phyloP scores from a whole-genome alignment of 2,797 vertebrate species.

The Parauchenoglanis punctatus region DNA sequence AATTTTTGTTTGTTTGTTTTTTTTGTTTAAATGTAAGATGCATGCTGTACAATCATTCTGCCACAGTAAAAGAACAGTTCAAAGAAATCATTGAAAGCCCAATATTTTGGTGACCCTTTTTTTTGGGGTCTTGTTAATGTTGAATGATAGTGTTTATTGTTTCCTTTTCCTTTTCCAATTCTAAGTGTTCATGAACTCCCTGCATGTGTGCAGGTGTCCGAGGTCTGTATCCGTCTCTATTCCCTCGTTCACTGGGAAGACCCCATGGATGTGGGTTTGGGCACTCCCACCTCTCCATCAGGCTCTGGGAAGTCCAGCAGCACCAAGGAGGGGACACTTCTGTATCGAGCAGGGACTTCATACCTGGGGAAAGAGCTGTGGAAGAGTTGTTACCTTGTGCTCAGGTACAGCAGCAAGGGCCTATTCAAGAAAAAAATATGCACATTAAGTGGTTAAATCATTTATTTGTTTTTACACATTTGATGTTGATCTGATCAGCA shows the following conservation, averaged over 20 bases:
- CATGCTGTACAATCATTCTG: too few species aligned
- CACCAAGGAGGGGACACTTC: constrained; percentile 87
- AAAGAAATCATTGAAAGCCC: too few species aligned
- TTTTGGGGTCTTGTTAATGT: not conserved
- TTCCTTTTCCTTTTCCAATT: not conserved
- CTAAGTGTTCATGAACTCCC: not conserved
- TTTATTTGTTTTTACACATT: not conserved
- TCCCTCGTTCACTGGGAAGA: constrained; percentile 97
- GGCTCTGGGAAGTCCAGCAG: constrained; percentile 57
- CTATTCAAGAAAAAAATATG: not conserved
- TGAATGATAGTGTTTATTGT: not conserved
- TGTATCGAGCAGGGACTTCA: constrained; percentile 86
- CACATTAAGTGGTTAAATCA: not conserved
- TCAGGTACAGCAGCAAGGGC: constrained; percentile 77
- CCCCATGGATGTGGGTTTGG: constrained; percentile 82
- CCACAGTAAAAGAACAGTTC: too few species aligned
- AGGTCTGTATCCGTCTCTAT: constrained; percentile 85
- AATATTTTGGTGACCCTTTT: too few species aligned
- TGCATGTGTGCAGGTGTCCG: constrained; percentile 73
- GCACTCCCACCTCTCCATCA: constrained; percentile 66
- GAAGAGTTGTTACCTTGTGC: constrained; percentile 93
- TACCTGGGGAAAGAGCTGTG: constrained; percentile 95
- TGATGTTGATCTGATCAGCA: constrained; percentile 73
- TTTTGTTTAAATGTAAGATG: too few species aligned
- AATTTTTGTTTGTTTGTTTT: too few species aligned